These are phyloP conservation scores for Cochlearius cochlearius DNA, from an alignment of 2,113 vertebrate genomes.

Conservation along the genomic window DNA sequence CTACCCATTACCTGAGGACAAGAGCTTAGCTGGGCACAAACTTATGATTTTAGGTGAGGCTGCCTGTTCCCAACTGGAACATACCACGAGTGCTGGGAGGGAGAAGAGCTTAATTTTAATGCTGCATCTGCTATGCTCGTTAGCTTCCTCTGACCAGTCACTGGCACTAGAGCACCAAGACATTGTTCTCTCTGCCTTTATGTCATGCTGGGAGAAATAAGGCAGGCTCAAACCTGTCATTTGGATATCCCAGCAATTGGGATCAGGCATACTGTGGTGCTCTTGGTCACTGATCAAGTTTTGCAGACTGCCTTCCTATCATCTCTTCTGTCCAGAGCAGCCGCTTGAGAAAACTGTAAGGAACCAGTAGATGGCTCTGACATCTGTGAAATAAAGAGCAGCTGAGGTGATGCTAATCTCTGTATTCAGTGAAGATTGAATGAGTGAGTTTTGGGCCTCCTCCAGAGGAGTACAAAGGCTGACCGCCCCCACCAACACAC, in stretches of 20 bases:
- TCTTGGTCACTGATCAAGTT: background rate
- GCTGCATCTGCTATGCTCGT: accelerated
- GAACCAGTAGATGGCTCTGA: slow-evolving; percentile 41
- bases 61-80: background rate
- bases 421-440: background rate
- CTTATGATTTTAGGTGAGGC: background rate
- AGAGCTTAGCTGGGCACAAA: background rate
- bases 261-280: background rate
- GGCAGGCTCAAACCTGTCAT: background rate
- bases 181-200: accelerated
- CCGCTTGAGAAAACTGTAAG: background rate
- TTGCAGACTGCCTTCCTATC: background rate
- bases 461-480: background rate
- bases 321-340: background rate
- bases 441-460: background rate
- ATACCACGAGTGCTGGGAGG: background rate
- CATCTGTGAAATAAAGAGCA: background rate
- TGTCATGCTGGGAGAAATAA: background rate
- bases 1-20: background rate
- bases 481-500: too few species aligned
- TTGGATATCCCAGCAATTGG: background rate
- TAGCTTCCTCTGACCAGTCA: background rate
- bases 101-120: background rate
- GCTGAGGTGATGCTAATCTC: background rate
- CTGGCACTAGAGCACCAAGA: background rate